Evolutionary conservation across 2,113 vertebrate species (phyloP), one percentile per base, ranked within the genome.

Genomic region (Chelonoidis abingdonii): DNA sequence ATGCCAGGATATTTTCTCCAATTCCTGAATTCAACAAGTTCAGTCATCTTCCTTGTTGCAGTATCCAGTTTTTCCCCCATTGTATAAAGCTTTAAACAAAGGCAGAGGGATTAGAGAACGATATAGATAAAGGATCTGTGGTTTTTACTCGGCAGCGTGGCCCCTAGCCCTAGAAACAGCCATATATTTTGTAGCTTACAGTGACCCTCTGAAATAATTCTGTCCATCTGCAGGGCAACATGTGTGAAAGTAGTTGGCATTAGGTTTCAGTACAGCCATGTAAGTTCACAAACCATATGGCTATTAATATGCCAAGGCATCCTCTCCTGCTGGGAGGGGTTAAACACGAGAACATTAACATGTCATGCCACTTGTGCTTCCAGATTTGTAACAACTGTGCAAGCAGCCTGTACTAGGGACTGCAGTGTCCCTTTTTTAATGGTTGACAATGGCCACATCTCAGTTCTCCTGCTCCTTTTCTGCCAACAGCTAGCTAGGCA

Each of bases 331-430:
- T 56, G 31, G 35, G 65, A 72, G 52, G 81, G 78, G 65, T 35
- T 38, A 81, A 83, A 82, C 3, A 17, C 57, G 57, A 44, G 84
- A 87, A 84, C 85, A 76, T 14, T 0, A 81, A 80, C 38, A 3
- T 65, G 85, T 52, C 80, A 69, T 52, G 91, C 88, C 93, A 86
- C 35, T 91, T 95, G 93, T 84, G 84, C 89, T 96, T 83, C 89
- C 25, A 11, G 50, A 88, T 35, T 91, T 83, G 89, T 24, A 95
- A 53, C 85, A 89, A 91, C 86, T 87, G 83, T 0, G 84, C 3
- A 89, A 80, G 57, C 89, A 95, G 85, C 65, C 47, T 12, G 52
- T 52, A 49, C 35, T 41, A 54, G 50, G 0, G 14, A 72, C 31
- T 38, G 25, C 0, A 21, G 38, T 83, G 50, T 6, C 17, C 14